Percentiles rank a stretch among this genome's conserved stretches.
These are phyloP conservation scores for Myiopsitta monachus DNA, from an alignment of 2,113 vertebrate genomes.

Conservation along the genomic window DNA sequence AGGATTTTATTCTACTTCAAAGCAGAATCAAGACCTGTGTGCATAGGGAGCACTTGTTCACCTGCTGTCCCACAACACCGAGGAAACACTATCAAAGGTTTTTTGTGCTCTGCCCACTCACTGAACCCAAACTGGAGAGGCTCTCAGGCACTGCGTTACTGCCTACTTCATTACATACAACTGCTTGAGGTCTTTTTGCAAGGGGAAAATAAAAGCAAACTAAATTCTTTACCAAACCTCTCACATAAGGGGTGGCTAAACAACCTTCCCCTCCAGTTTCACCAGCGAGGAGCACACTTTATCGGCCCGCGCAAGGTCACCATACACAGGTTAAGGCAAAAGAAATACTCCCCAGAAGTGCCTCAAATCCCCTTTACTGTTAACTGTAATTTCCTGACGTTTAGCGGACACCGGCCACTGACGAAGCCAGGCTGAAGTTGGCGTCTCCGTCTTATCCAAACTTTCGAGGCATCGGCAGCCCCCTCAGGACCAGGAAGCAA, in stretches of 20 bases:
- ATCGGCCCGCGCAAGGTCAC: rapidly evolving
- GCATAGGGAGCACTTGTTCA: too few relatives aligned
- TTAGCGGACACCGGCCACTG: rapidly evolving
- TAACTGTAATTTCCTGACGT: neutral
- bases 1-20: neutral
- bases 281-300: neutral
- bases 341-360: neutral
- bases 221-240: neutral
- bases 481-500: neutral
- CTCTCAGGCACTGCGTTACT: rapidly evolving
- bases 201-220: rapidly evolving
- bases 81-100: rapidly evolving
- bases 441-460: neutral
- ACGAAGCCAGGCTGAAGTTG: neutral
- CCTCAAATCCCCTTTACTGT: neutral
- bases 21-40: rapidly evolving
- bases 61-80: rapidly evolving
- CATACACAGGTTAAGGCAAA: rapidly evolving
- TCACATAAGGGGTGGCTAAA: rapidly evolving
- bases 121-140: rapidly evolving
- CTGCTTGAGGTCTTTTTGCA: rapidly evolving
- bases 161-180: rapidly evolving
- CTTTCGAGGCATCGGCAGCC: rapidly evolving
- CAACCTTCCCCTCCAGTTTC: rapidly evolving
- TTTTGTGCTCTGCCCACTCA: too few relatives aligned